phyloP scores from a whole-genome alignment of 2,888 invertebrate species.

The Leptothorax acervorum region DNA sequence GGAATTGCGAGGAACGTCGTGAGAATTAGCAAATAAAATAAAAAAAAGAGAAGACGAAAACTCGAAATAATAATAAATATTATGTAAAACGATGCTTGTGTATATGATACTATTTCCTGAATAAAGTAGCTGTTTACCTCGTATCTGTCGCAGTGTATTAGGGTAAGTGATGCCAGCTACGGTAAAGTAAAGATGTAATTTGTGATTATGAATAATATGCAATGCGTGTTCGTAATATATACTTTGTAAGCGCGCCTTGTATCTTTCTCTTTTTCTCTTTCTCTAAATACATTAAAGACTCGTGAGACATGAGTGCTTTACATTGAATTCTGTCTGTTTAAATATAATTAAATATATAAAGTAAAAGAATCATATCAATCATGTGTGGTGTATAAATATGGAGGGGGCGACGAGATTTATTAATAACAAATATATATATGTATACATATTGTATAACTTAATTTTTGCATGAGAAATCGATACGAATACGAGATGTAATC shows the following conservation, averaged over 20 bases:
- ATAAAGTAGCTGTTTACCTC: conserved; percentile 83
- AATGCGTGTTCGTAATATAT: conserved; percentile 52
- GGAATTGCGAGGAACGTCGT: conserved; percentile 62
- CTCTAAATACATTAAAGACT: conserved; percentile 13
- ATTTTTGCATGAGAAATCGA: background rate
- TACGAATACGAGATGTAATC: background rate
- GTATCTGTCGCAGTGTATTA: conserved; percentile 77
- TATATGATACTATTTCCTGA: conserved; percentile 83
- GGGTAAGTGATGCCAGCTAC: conserved; percentile 31
- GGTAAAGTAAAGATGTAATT: conserved; percentile 45
- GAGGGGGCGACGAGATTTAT: background rate
- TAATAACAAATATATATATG: background rate
- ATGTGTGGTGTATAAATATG: no score
- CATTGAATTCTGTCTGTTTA: background rate
- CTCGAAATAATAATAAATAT: conserved; percentile 73
- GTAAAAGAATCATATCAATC: background rate
- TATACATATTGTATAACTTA: background rate
- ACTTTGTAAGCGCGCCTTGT: conserved; percentile 53
- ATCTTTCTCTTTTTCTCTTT: background rate
- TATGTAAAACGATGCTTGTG: conserved; percentile 82
- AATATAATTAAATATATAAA: background rate
- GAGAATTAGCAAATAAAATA: conserved; percentile 69
- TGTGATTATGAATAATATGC: conserved; percentile 57
- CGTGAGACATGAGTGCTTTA: background rate
- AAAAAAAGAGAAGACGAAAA: conserved; percentile 61